phyloP scores from a whole-genome alignment of 1,140 invertebrate genomes.

The Pogonomyrmex barbatus region DNA sequence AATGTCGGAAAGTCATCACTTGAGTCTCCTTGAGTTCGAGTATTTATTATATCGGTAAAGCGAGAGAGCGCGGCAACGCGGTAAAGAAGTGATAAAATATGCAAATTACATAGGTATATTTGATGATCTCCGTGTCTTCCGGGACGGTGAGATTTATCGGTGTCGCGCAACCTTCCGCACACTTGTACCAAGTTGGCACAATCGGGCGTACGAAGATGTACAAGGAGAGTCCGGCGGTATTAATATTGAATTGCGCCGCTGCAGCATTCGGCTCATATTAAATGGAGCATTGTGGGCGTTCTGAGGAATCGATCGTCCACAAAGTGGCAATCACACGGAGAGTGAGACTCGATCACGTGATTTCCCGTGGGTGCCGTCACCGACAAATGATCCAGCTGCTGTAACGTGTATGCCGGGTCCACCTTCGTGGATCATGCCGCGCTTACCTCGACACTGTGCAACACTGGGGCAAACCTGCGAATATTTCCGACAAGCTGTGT shows the following conservation, averaged over 20 bases:
- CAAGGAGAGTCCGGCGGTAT: slow-evolving; percentile 55
- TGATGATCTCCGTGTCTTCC: slow-evolving; percentile 37
- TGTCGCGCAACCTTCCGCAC: slow-evolving; percentile 32
- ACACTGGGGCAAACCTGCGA: slow-evolving; percentile 39
- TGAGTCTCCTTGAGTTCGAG: not conserved
- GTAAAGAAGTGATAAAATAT: slow-evolving; percentile 38
- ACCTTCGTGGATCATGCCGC: slow-evolving; percentile 73
- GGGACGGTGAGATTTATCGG: slow-evolving; percentile 41
- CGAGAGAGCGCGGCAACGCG: not conserved
- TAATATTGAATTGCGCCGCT: slow-evolving; percentile 57
- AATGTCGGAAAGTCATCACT: not conserved
- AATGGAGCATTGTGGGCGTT: slow-evolving; percentile 78
- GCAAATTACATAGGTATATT: slow-evolving; percentile 56
- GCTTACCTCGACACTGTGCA: slow-evolving; percentile 70
- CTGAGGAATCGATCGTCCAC: slow-evolving; percentile 79
- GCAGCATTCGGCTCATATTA: slow-evolving; percentile 74
- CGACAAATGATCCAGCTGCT: slow-evolving; percentile 80
- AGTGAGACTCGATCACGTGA: slow-evolving; percentile 84
- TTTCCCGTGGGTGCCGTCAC: slow-evolving; percentile 84
- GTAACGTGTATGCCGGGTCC: slow-evolving; percentile 55
- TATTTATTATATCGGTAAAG: not conserved
- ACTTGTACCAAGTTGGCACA: not conserved
- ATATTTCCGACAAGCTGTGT: slow-evolving; percentile 62
- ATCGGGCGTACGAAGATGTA: not conserved
- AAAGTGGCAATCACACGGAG: slow-evolving; percentile 83